Evolutionary conservation across 2,888 invertebrate genomes (phyloP).

Genomic region (Candidula unifasciata): DNA sequence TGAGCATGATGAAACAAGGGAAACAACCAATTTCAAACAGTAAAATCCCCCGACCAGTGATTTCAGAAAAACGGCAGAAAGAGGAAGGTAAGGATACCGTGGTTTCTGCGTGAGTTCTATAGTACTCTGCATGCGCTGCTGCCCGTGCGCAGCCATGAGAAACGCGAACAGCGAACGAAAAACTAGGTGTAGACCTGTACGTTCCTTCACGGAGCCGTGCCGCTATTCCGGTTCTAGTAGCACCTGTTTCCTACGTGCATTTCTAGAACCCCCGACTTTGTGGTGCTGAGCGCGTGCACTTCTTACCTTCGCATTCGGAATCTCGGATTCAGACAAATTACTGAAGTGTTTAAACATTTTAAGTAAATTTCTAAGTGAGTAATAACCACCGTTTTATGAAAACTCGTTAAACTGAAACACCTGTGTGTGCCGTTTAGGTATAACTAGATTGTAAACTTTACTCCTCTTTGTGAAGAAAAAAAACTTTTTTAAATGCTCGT

Average conservation of each 20-base stretch:
- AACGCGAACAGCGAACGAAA: not conserved
- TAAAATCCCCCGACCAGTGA: not conserved
- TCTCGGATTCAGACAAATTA: conserved; percentile 24
- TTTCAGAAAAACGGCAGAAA: not conserved
- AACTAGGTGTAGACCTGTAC: conserved; percentile 5
- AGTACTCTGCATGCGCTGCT: conserved; percentile 12
- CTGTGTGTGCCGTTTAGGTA: no score
- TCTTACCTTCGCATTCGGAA: conserved; percentile 19
- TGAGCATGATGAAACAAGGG: no score
- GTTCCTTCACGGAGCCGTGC: conserved; percentile 13
- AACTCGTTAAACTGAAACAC: not conserved
- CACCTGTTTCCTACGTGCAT: conserved; percentile 13
- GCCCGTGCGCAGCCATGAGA: conserved; percentile 33
- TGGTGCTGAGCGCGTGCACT: not conserved
- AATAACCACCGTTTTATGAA: not conserved
- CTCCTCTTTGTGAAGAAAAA: no score
- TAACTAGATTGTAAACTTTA: no score
- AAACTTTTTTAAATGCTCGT: no score
- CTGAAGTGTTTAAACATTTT: conserved; percentile 28
- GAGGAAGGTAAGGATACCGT: not conserved
- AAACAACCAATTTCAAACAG: no score
- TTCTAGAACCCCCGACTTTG: not conserved
- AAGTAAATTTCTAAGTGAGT: conserved; percentile 12
- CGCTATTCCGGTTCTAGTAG: not conserved
- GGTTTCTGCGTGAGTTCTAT: conserved; percentile 14